Evolutionary conservation across 30 jellyfish, hydroid and myxozoan genomes (phyloP), one percentile per base, ranked within the genome.

Genomic region (Nemopilema nomurai): DNA sequence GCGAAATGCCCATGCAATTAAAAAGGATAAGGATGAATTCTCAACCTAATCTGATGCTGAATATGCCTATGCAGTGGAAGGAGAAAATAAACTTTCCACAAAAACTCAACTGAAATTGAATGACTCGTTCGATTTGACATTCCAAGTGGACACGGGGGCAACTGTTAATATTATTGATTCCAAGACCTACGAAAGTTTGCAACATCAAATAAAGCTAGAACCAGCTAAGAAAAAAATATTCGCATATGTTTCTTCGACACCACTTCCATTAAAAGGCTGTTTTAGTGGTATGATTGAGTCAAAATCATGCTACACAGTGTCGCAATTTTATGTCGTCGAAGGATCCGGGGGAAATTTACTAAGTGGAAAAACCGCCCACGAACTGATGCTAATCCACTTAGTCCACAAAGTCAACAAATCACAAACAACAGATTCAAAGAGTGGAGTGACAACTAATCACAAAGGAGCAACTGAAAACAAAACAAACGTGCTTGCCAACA

Each of bases 281-380:
- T 83, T 83, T 49, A 51, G 49, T 8, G 92, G 70, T n/a, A 71
- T 50, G 64, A 62, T 83, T 32, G 87, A 83, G 74, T 83, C 75
- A 29, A 83, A 83, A 29, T 71, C 76, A 27, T 50, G 81, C 28
- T 71, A 72, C 80, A 67, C 87, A 28, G 75, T 83, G 22, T 21
- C 92, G 28, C 80, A 83, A 57, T 30, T 83, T 33, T 83, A 83
- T 53, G 92, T 72, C 23, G 78, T 71, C 4, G 92, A 70, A 6
- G 92, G 92, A 33, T 1, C 86, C 49, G 87, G 92, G 76, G 92
- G 92, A 1, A 84, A 73, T 53, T 25, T 84, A 49, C 87, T 72
- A 4, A 84, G 87, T 84, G 92, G 63, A 29, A 84, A 84, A 74
- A 84, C 92, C 3, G 92, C 92, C 25, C 92, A 84, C 33, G 86